Percentiles rank a stretch among this genome's conserved stretches.
Conservation (phyloP, 2,888 invertebrate species). For the Podotricha telesiphe region DNA sequence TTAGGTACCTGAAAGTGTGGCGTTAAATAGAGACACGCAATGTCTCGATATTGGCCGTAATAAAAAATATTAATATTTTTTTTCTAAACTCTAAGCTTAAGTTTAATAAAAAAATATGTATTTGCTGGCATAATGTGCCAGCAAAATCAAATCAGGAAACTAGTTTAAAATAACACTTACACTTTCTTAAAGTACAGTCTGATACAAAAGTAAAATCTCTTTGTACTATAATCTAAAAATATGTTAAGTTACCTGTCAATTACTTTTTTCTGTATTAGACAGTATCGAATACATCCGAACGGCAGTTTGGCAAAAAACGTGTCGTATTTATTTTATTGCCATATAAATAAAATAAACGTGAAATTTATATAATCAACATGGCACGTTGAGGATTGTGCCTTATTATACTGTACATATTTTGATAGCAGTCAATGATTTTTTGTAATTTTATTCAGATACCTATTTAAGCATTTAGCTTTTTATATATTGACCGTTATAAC, state of each 20-base stretch:
- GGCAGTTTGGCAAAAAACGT: background rate
- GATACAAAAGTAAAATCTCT: background rate
- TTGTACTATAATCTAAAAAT: background rate
- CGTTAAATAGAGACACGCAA: too few relatives aligned
- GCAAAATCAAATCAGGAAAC: background rate
- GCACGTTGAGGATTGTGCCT: background rate
- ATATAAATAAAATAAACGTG: conserved; percentile 10
- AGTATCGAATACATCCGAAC: background rate
- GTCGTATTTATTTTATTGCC: background rate
- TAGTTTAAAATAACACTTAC: background rate
- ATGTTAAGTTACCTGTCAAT: conserved; percentile 3
- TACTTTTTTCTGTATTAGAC: conserved; percentile 2
- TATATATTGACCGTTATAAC: too few relatives aligned
- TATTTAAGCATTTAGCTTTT: too few relatives aligned
- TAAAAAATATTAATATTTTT: too few relatives aligned
- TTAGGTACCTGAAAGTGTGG: too few relatives aligned
- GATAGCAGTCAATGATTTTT: background rate
- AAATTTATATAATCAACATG: background rate
- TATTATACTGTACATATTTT: background rate
- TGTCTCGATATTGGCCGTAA: too few relatives aligned
- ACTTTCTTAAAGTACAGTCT: background rate
- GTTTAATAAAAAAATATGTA: too few relatives aligned
- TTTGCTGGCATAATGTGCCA: too few relatives aligned
- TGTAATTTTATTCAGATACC: too few relatives aligned
- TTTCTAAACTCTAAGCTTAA: too few relatives aligned